phyloP scores from a whole-genome alignment of 2,797 vertebrate genomes.

The Champsocephalus gunnari region DNA sequence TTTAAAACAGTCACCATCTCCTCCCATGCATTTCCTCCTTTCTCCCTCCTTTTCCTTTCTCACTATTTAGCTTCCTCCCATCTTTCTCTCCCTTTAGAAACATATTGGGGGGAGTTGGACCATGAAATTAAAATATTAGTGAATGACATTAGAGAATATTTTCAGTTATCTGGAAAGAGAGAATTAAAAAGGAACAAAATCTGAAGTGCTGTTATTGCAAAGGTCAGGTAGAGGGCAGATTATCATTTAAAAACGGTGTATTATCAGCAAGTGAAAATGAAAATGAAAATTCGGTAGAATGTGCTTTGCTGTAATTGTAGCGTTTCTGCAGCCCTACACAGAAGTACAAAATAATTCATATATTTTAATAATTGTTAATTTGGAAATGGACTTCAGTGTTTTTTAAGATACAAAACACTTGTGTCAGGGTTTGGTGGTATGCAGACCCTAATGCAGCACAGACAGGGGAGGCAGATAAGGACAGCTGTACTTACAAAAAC shows the following conservation, averaged over 20 bases:
- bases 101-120: constrained; percentile 83
- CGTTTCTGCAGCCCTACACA: background rate
- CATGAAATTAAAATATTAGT: constrained; percentile 89
- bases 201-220: constrained; percentile 31
- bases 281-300: background rate
- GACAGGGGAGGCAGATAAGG: too few species aligned
- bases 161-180: constrained; percentile 73
- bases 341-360: background rate
- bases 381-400: background rate
- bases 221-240: constrained; percentile 60
- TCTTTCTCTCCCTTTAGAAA: constrained; percentile 74
- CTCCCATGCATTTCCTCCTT: constrained; percentile 21
- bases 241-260: constrained; percentile 41
- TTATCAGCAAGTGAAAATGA: constrained; percentile 13
- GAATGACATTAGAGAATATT: constrained; percentile 84
- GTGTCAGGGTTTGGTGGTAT: background rate
- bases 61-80: constrained; percentile 3
- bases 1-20: constrained; percentile 38
- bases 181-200: constrained; percentile 52
- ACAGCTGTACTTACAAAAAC: too few species aligned
- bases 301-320: background rate
- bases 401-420: background rate
- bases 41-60: background rate
- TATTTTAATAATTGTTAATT: background rate
- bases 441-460: too few species aligned